Conservation (phyloP, 2,888 invertebrate genomes). For the Megamerina dolium region DNA sequence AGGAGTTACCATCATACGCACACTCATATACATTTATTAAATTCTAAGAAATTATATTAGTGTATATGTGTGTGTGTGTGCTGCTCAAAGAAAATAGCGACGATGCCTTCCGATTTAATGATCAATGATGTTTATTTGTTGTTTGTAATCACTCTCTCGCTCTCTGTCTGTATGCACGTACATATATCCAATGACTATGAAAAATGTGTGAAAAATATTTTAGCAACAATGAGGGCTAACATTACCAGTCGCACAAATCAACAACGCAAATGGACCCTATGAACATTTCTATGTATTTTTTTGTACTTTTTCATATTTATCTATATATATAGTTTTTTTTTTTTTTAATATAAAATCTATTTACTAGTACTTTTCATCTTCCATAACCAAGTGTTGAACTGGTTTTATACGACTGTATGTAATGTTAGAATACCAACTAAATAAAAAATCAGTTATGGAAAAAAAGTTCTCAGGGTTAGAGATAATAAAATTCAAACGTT, state of each 20-base stretch:
- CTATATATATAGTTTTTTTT: slow-evolving; percentile 12
- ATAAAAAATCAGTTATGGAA: slow-evolving; percentile 22
- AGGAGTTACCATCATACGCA: too few species aligned
- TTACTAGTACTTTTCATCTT: neutral
- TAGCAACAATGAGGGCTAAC: slow-evolving; percentile 19
- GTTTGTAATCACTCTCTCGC: slow-evolving; percentile 22
- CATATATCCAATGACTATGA: slow-evolving; percentile 38
- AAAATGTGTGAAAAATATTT: slow-evolving; percentile 48
- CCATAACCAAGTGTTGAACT: slow-evolving; percentile 26
- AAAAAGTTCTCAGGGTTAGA: slow-evolving; percentile 49
- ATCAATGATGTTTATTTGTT: neutral
- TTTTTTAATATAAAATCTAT: slow-evolving; percentile 12
- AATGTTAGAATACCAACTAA: too few species aligned
- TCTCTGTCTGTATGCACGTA: too few species aligned
- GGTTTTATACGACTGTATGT: too few species aligned
- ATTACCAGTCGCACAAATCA: slow-evolving; percentile 12
- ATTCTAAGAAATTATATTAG: too few species aligned
- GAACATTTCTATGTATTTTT: too few species aligned
- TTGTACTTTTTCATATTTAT: too few species aligned
- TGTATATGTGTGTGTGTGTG: too few species aligned
- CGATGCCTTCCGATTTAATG: slow-evolving; percentile 9
- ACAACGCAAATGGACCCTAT: too few species aligned
- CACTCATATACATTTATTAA: too few species aligned
- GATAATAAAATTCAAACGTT: slow-evolving; percentile 44
- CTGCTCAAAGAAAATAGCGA: too few species aligned